A percentile compares a stretch with the other conserved stretches of the same genome.
Conservation (phyloP, 2,113 vertebrate species). For the Cairina moschata region DNA sequence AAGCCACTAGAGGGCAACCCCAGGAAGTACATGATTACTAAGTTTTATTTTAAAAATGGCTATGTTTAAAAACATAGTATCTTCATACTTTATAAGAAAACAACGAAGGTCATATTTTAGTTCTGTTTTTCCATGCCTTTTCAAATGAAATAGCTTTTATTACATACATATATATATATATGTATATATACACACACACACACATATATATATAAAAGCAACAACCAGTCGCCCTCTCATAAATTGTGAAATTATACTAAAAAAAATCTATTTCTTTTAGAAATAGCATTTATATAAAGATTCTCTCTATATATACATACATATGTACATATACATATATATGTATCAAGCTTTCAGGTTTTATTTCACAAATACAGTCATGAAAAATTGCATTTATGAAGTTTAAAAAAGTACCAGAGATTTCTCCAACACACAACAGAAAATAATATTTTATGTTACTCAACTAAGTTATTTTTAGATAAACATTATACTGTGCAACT, state of each 20-base stretch:
- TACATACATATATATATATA: not conserved
- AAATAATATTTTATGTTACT: not conserved
- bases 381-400: not conserved
- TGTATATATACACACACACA: no score
- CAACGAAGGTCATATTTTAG: not conserved
- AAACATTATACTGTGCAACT: not conserved
- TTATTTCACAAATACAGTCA: not conserved
- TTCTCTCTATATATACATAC: not conserved
- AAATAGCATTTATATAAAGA: not conserved
- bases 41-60: not conserved
- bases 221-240: no score
- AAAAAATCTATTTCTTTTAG: not conserved
- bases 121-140: not conserved
- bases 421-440: not conserved
- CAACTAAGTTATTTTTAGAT: not conserved
- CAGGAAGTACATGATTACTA: not conserved
- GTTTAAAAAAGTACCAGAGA: not conserved
- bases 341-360: not conserved
- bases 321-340: no score
- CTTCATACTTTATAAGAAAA: not conserved
- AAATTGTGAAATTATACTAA: not conserved
- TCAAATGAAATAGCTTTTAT: not conserved
- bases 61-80: not conserved
- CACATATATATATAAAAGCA: not conserved
- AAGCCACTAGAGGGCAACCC: slow-evolving; percentile 57